A percentile compares a stretch with the other conserved stretches of the same genome.
Evolutionary conservation across 1,140 invertebrate genomes (phyloP).

Genomic region (Pygmarrhopalites habei): DNA sequence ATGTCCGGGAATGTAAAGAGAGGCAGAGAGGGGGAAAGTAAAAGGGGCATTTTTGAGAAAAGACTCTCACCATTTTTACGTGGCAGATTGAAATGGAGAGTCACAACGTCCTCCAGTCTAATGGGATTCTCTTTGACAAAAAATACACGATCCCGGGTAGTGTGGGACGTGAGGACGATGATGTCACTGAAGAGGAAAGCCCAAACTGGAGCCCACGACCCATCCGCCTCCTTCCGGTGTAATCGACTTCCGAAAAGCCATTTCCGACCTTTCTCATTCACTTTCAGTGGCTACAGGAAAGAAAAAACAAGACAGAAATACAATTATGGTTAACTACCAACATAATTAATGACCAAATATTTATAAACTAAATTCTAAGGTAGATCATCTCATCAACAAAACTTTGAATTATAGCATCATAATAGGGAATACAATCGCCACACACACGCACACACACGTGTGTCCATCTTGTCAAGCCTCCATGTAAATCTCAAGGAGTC

Average conservation of each 20-base stretch:
- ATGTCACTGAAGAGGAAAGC: constrained; percentile 38
- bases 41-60: no score
- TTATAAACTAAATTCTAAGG: no score
- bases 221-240: constrained; percentile 28
- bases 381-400: no score
- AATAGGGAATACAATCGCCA: no score
- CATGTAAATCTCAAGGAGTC: no score
- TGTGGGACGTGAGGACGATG: constrained; percentile 33
- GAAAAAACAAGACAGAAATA: constrained; percentile 7
- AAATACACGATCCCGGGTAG: constrained; percentile 36
- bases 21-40: background rate
- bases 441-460: no score
- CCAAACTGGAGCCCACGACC: constrained; percentile 37
- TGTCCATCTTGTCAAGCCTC: no score
- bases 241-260: constrained; percentile 38
- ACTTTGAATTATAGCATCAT: no score
- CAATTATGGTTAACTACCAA: constrained; percentile 7
- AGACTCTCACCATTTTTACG: constrained; percentile 34
- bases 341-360: no score
- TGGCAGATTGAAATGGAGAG: constrained; percentile 37
- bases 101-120: constrained; percentile 34
- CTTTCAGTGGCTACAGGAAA: constrained; percentile 31
- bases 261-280: constrained; percentile 34
- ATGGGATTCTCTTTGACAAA: constrained; percentile 36
- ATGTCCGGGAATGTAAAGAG: background rate